phyloP scores from a whole-genome alignment of 2,888 invertebrate species.

The Hirudinaria manillensis region DNA sequence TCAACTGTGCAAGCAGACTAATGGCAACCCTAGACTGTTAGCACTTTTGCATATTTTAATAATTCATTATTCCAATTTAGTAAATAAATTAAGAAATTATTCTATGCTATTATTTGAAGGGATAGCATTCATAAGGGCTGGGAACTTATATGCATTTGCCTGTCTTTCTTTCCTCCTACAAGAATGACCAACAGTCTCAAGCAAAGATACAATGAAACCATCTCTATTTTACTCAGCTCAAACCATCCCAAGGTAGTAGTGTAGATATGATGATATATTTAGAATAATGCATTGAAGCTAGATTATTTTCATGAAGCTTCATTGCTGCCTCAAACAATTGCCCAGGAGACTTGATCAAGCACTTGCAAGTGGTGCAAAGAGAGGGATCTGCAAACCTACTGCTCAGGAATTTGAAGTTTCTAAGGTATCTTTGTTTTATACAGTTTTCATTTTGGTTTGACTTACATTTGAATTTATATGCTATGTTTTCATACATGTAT shows the following conservation, averaged over 20 bases:
- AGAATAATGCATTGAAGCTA: background rate
- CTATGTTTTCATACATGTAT: background rate
- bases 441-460: background rate
- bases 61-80: background rate
- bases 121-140: constrained; percentile 30
- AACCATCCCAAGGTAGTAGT: constrained; percentile 11
- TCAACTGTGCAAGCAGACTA: constrained; percentile 34
- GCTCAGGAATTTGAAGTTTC: constrained; percentile 23
- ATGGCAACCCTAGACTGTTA: constrained; percentile 29
- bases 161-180: constrained; percentile 33
- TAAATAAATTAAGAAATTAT: background rate
- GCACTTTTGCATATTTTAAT: background rate
- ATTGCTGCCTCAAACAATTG: constrained; percentile 13
- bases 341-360: background rate
- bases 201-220: constrained; percentile 2
- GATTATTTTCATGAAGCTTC: background rate
- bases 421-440: background rate
- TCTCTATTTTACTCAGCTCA: background rate
- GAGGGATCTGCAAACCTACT: constrained; percentile 15
- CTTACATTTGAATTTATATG: background rate
- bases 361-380: constrained; percentile 15
- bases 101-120: background rate
- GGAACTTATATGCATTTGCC: constrained; percentile 33
- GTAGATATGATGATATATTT: background rate
- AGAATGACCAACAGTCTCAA: constrained; percentile 4